These are phyloP conservation scores for Gasterosteus aculeatus DNA, from an alignment of 2,113 vertebrate genomes.

Conservation along the genomic window DNA sequence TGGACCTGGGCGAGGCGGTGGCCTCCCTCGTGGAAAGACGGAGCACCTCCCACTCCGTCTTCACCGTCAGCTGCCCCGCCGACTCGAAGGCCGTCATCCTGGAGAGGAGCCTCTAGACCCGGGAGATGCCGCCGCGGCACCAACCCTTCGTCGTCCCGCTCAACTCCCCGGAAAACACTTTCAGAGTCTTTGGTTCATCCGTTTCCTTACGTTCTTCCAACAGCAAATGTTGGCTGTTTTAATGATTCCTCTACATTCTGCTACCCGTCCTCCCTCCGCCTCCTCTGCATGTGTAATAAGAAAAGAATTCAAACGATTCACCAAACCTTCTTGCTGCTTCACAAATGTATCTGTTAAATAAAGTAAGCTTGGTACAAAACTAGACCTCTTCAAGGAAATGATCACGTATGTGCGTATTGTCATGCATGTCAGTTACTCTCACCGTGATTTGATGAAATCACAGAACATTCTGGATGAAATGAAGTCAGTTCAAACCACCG, in stretches of 20 bases:
- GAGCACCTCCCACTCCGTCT: slow-evolving; percentile 73
- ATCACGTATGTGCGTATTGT: background rate
- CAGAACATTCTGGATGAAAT: background rate
- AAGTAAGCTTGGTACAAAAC: background rate
- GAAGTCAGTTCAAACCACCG: background rate
- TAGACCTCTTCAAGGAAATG: background rate
- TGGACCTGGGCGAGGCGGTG: slow-evolving; percentile 83
- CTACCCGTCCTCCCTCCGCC: background rate
- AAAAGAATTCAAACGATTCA: no score
- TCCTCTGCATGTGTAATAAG: no score
- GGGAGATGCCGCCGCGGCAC: no score
- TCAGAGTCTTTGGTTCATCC: slow-evolving; percentile 3
- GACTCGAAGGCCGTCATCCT: slow-evolving; percentile 79
- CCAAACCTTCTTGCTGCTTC: no score
- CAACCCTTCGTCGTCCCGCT: background rate
- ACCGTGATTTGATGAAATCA: no score
- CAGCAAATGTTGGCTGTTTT: background rate
- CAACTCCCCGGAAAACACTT: slow-evolving; percentile 7
- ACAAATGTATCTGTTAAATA: background rate
- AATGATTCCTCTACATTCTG: background rate
- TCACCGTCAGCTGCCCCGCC: slow-evolving; percentile 74
- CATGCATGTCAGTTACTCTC: background rate
- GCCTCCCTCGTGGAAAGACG: slow-evolving; percentile 79
- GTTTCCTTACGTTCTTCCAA: slow-evolving; percentile 1
- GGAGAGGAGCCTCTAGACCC: slow-evolving; percentile 65